Evolutionary conservation across 2,113 vertebrate genomes (phyloP).

Genomic region (Poecilia latipinna): DNA sequence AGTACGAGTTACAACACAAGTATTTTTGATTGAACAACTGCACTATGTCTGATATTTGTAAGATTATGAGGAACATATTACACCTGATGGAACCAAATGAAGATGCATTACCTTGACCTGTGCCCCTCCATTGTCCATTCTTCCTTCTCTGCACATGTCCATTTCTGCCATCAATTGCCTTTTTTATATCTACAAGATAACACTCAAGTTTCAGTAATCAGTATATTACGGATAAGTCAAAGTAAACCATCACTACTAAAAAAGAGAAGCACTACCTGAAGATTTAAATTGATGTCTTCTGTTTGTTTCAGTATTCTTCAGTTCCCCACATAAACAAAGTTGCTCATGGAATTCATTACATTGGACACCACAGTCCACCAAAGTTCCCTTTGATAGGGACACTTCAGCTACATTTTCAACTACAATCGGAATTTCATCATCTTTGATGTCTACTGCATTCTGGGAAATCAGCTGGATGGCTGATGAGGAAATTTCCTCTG

Average conservation of each 20-base stretch:
- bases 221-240: not conserved
- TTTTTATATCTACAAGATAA: constrained; percentile 17
- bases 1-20: no score
- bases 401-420: not conserved
- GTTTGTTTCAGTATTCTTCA: not conserved
- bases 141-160: constrained; percentile 22
- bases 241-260: not conserved
- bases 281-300: not conserved
- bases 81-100: no score
- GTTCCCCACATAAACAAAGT: not conserved
- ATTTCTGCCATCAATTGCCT: constrained; percentile 1
- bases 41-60: no score
- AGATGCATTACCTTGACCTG: constrained; percentile 37
- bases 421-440: not conserved
- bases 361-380: constrained; percentile 58
- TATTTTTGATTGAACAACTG: no score
- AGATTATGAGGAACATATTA: no score
- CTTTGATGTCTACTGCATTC: not conserved
- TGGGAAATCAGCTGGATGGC: not conserved
- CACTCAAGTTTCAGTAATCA: not conserved
- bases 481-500: not conserved
- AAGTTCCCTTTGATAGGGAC: constrained; percentile 26
- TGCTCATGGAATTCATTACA: constrained; percentile 23
- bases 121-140: constrained; percentile 28
- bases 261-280: constrained; percentile 33